These are phyloP conservation scores for Heterocephalus glaber DNA, from an alignment of 2,113 vertebrate genomes.

Conservation along the genomic window DNA sequence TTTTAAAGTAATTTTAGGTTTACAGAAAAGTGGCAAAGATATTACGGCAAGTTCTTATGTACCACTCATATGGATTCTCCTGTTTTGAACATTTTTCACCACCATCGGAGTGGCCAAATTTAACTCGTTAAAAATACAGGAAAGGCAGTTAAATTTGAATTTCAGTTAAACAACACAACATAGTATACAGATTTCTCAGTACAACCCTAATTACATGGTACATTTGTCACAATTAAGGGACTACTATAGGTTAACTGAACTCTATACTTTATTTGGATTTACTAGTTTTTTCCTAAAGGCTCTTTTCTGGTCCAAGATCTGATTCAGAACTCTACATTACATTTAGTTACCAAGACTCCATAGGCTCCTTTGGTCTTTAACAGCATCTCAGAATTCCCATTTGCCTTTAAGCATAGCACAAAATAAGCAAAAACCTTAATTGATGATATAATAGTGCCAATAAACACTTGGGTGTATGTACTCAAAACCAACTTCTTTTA, in stretches of 20 bases:
- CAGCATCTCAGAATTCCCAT: background rate
- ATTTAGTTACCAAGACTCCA: background rate
- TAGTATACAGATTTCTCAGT: rapidly evolving
- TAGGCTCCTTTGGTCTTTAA: background rate
- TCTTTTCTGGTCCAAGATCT: background rate
- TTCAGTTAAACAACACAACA: background rate
- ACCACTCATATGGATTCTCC: background rate
- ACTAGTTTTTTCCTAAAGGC: background rate
- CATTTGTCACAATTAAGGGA: background rate
- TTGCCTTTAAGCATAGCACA: constrained; percentile 8
- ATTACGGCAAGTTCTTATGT: background rate
- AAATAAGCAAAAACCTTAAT: background rate
- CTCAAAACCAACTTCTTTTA: background rate
- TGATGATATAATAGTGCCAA: background rate
- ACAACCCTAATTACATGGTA: background rate
- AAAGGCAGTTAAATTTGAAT: background rate
- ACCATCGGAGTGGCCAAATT: background rate
- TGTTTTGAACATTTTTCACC: background rate
- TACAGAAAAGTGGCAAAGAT: background rate
- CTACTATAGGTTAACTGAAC: background rate
- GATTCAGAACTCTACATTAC: background rate
- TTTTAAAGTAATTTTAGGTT: constrained; percentile 43
- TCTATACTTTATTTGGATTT: background rate
- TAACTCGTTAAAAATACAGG: background rate
- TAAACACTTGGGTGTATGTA: background rate